phyloP scores from a whole-genome alignment of 2,113 vertebrate species.

The Tamias sibiricus region DNA sequence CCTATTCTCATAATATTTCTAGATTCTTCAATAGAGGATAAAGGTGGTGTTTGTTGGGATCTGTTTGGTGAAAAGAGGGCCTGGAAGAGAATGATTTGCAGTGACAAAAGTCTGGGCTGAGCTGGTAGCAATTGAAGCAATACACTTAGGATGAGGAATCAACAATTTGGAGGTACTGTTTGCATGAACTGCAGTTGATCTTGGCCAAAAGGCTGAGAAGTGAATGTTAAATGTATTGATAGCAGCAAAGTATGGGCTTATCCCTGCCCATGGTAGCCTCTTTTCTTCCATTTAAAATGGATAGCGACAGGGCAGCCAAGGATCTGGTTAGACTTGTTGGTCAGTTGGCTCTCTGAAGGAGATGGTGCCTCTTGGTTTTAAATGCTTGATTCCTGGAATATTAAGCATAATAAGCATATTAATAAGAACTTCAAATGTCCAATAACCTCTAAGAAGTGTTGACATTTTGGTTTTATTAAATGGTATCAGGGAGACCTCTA shows the following conservation, averaged over 20 bases:
- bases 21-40: not conserved
- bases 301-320: not conserved
- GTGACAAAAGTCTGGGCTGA: not conserved
- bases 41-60: not conserved
- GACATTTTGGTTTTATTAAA: not conserved
- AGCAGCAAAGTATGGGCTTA: not conserved
- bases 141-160: not conserved
- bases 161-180: not conserved
- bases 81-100: not conserved
- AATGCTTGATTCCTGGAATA: constrained; percentile 24
- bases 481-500: not conserved
- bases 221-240: not conserved
- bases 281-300: not conserved
- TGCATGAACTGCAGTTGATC: not conserved
- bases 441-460: not conserved
- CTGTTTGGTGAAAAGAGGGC: not conserved
- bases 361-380: constrained; percentile 26
- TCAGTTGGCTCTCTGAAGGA: not conserved
- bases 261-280: not conserved
- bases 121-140: not conserved
- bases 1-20: not conserved
- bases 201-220: too few relatives aligned
- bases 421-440: constrained; percentile 20
- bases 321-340: not conserved
- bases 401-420: constrained; percentile 1